Evolutionary conservation across 2,797 vertebrate species (phyloP).

Genomic region (Rhinogobio ventralis): DNA sequence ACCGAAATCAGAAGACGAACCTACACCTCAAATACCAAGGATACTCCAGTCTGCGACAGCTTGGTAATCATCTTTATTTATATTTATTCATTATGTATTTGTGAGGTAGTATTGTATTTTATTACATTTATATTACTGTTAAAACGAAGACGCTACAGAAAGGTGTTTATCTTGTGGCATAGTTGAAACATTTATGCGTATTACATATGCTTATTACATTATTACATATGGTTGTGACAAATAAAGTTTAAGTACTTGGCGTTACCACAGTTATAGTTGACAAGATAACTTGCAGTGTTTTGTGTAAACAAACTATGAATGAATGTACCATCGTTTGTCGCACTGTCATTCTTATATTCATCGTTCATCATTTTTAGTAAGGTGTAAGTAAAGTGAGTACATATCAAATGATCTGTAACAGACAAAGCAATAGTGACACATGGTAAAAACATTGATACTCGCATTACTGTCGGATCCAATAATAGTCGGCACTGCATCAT

Average conservation of each 20-base stretch:
- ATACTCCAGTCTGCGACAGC: background rate
- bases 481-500: background rate
- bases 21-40: background rate
- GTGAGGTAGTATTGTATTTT: slow-evolving; percentile 1
- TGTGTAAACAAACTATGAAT: background rate
- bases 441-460: background rate
- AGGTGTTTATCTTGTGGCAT: background rate
- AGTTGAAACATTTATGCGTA: background rate
- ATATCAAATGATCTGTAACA: background rate
- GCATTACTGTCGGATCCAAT: background rate
- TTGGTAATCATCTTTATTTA: slow-evolving; percentile 17
- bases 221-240: background rate
- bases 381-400: background rate
- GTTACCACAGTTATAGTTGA: background rate
- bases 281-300: background rate
- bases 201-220: background rate
- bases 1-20: background rate
- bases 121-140: background rate
- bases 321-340: background rate
- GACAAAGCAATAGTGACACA: background rate
- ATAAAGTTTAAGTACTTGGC: background rate
- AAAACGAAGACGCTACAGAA: background rate
- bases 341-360: too few relatives aligned
- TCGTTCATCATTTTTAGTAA: too few relatives aligned
- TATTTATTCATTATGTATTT: slow-evolving; percentile 14